Evolutionary conservation across 2,113 vertebrate species (phyloP).

Genomic region (Procavia capensis): DNA sequence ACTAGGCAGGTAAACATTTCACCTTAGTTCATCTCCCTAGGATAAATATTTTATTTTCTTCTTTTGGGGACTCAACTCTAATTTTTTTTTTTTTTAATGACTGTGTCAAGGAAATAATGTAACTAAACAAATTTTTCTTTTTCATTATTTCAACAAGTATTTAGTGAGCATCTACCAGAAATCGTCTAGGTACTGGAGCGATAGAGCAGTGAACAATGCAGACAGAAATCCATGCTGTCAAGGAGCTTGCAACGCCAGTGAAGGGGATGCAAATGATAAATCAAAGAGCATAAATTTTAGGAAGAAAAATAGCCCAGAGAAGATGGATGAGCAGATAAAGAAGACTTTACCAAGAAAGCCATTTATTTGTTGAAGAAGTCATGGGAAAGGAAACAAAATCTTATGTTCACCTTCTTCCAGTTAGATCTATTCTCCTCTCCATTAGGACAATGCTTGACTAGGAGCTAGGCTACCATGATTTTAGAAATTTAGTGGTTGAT

Average conservation of each 20-base stretch:
- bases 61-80: not conserved
- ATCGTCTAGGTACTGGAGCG: not conserved
- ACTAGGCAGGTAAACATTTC: not conserved
- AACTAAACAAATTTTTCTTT: not conserved
- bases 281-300: not conserved
- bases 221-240: not conserved
- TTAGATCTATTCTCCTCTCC: not conserved
- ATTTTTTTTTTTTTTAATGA: not conserved
- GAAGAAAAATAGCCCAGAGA: not conserved
- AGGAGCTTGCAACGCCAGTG: not conserved
- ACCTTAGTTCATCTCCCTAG: not conserved
- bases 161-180: constrained; percentile 21
- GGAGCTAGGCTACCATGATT: not conserved
- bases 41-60: constrained; percentile 20
- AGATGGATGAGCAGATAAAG: not conserved
- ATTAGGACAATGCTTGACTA: not conserved
- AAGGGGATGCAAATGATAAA: not conserved
- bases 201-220: not conserved
- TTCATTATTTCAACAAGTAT: not conserved
- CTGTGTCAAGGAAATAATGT: not conserved
- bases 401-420: not conserved
- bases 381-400: not conserved
- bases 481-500: not conserved
- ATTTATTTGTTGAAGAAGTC: not conserved
- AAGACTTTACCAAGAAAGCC: not conserved